Evolutionary conservation across 2,888 invertebrate species (phyloP), one percentile per base, ranked within the genome.

Genomic region (Seira sanloemensis): DNA sequence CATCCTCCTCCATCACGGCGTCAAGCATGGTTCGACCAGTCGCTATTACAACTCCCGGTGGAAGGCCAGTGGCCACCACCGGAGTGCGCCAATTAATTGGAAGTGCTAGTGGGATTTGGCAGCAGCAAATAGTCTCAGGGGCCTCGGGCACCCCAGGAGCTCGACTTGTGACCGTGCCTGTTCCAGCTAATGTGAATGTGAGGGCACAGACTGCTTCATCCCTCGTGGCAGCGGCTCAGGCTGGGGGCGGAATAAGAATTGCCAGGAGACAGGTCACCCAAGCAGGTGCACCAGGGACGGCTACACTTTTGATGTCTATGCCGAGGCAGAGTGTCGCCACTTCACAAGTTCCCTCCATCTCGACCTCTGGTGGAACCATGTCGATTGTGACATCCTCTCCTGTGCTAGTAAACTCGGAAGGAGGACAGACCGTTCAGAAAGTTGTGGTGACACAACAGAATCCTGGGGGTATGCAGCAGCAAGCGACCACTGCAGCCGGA

Each of bases 1-100:
- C 62, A 12, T 74, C 66, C 21, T 72, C 86, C 1, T 54, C 83
- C 12, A 50, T 83, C 9, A 80, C 85, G 0, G 86, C 86, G 0
- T 85, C 85, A n/a, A 80, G 76, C n/a, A 84, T 87, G 73, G 78
- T 85, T 19, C 78, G 87, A 18, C 87, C 87, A 5, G 75, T 87
- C 0, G 75, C 87, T 0, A 85, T 88, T 67, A 73, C 85, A 0
- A 77, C 87, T 21, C 68, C 87, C 16, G 84, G 85, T 7, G 69
- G 83, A 69, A 72, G 88, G 54, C 79, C 78, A 18, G 66, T 86
- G 19, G 62, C 84, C 21, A 62, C 84, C 65, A 19, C 75, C 9
- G 69, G 76, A 0, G 73, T 85, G 9, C 46, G 86, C 12, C 71
- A 62, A 12, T 76, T 86, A 0, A 69, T 84, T 46, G 84, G 75